Conservation (phyloP, 2,113 vertebrate genomes). For the Oreocharis arfaki region DNA sequence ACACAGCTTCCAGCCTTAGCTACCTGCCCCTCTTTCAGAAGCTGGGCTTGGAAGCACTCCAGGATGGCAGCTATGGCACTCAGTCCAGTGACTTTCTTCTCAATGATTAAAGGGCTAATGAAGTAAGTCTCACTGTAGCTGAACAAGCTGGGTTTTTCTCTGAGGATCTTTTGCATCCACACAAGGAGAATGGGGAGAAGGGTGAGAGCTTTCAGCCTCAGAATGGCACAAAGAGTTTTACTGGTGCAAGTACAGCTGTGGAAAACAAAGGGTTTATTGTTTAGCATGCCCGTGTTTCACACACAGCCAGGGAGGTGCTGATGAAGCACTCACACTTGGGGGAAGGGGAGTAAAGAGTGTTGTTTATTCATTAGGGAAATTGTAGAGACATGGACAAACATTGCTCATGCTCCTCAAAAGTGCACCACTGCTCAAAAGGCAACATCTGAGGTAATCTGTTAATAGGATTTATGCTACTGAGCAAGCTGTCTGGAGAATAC, state of each 20-base stretch:
- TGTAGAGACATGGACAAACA: not conserved
- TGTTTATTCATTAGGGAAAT: not conserved
- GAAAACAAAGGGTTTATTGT: constrained; percentile 41
- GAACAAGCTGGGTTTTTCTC: not conserved
- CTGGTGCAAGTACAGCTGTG: not conserved
- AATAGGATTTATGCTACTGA: constrained; percentile 8
- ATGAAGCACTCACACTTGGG: not conserved
- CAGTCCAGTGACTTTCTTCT: not conserved
- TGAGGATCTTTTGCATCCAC: not conserved
- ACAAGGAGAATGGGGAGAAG: not conserved
- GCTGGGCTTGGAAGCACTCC: not conserved
- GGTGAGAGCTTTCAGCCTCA: not conserved
- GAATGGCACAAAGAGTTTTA: not conserved
- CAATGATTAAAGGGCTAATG: not conserved
- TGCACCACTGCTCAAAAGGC: not conserved
- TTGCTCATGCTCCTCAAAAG: not conserved
- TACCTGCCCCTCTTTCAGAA: not conserved
- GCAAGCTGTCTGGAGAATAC: constrained; percentile 17
- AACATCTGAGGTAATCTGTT: not conserved
- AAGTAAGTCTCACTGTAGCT: not conserved
- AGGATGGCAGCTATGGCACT: not conserved
- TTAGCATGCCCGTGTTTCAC: not conserved
- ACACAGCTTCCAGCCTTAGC: not conserved
- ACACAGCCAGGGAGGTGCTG: not conserved
- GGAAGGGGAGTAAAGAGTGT: not conserved